Conservation (phyloP, 2,113 vertebrate genomes). For the Eretmodus cyanostictus region DNA sequence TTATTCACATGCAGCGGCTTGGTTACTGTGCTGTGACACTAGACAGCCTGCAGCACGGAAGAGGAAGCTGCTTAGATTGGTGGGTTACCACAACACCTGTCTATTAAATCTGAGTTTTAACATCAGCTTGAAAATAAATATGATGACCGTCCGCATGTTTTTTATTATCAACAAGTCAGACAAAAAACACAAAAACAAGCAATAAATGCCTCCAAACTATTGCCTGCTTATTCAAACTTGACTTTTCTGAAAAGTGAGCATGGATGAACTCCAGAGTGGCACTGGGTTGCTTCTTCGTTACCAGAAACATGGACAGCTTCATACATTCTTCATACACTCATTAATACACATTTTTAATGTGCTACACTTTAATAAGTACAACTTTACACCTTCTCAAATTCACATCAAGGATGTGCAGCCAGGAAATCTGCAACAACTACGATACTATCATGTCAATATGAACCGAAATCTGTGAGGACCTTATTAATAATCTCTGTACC, state of each 20-base stretch:
- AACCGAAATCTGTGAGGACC: not conserved
- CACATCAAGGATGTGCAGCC: not conserved
- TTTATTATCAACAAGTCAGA: not conserved
- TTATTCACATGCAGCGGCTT: not conserved
- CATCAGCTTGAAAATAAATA: not conserved
- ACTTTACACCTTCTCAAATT: not conserved
- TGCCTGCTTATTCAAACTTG: not conserved
- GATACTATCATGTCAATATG: not conserved
- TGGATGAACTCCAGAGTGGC: not conserved
- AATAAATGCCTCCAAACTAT: not conserved
- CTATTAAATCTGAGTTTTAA: not conserved
- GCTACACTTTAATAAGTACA: not conserved
- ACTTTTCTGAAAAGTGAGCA: not conserved
- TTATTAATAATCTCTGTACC: not conserved
- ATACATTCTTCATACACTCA: not conserved
- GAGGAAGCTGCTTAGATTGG: not conserved
- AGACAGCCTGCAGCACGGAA: not conserved
- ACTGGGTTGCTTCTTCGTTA: not conserved
- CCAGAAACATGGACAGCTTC: not conserved
- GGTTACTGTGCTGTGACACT: not conserved
- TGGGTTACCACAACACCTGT: constrained; percentile 12
- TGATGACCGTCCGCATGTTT: not conserved
- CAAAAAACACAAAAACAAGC: not conserved
- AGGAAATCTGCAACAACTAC: not conserved
- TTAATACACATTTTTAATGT: not conserved